phyloP scores from a whole-genome alignment of 2,797 vertebrate species.

The Alca torda region DNA sequence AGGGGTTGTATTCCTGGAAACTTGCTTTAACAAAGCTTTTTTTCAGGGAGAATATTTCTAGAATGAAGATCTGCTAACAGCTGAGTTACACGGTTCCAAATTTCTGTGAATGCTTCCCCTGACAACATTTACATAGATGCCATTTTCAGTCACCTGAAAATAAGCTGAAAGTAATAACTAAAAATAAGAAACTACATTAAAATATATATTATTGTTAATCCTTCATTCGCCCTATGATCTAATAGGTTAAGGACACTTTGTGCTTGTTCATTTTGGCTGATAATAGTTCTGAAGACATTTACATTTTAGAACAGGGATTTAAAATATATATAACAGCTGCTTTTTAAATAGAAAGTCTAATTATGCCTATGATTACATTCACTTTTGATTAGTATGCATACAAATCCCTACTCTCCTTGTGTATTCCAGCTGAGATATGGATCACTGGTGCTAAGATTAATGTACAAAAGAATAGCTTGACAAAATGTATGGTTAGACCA shows the following conservation, averaged over 20 bases:
- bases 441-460: background rate
- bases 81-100: background rate
- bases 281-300: conserved; percentile 11
- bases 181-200: background rate
- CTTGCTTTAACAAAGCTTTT: background rate
- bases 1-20: background rate
- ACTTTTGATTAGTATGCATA: conserved; percentile 38
- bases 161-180: background rate
- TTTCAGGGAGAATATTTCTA: background rate
- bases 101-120: background rate
- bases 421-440: background rate
- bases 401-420: background rate
- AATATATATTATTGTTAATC: background rate
- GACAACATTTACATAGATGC: background rate
- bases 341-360: conserved; percentile 50
- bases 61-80: background rate
- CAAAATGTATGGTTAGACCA: background rate
- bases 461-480: background rate
- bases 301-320: conserved; percentile 5
- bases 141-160: background rate
- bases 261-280: background rate
- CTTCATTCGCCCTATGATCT: background rate
- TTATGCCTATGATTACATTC: conserved; percentile 51
- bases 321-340: conserved; percentile 25
- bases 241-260: conserved; percentile 1